Evolutionary conservation across 1,140 invertebrate genomes (phyloP).

Genomic region (Drosophila prosaltans): DNA sequence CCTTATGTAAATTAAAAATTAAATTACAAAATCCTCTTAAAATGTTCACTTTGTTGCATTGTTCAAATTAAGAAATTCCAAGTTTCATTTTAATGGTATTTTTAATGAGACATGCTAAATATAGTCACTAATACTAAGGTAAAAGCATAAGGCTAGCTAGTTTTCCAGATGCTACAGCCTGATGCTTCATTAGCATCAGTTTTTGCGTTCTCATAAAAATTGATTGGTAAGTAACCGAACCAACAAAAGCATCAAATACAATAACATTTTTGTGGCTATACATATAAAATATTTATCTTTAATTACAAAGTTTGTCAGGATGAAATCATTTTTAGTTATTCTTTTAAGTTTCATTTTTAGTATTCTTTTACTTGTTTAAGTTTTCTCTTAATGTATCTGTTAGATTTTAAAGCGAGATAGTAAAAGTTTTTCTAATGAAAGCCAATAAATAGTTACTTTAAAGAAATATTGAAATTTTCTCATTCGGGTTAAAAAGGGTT

Average conservation of each 20-base stretch:
- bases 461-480: too few relatives aligned
- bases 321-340: neutral
- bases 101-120: conserved; percentile 62
- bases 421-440: too few relatives aligned
- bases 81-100: conserved; percentile 62
- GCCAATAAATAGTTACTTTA: too few relatives aligned
- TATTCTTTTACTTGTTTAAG: too few relatives aligned
- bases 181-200: conserved; percentile 66
- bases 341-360: too few relatives aligned
- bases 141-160: conserved; percentile 61
- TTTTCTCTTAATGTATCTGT: too few relatives aligned
- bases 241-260: conserved; percentile 50
- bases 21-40: conserved; percentile 56
- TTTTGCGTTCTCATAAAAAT: conserved; percentile 71
- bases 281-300: conserved; percentile 47
- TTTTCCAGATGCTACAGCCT: conserved; percentile 28
- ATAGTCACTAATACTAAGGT: conserved; percentile 21
- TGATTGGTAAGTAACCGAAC: conserved; percentile 47
- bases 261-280: conserved; percentile 57
- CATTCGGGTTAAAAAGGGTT: too few relatives aligned
- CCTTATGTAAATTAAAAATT: neutral
- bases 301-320: neutral
- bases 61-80: conserved; percentile 32
- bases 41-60: conserved; percentile 53
- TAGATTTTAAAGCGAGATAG: too few relatives aligned